Conservation (phyloP, 2,113 vertebrate species). For the Calyptomena viridis region DNA sequence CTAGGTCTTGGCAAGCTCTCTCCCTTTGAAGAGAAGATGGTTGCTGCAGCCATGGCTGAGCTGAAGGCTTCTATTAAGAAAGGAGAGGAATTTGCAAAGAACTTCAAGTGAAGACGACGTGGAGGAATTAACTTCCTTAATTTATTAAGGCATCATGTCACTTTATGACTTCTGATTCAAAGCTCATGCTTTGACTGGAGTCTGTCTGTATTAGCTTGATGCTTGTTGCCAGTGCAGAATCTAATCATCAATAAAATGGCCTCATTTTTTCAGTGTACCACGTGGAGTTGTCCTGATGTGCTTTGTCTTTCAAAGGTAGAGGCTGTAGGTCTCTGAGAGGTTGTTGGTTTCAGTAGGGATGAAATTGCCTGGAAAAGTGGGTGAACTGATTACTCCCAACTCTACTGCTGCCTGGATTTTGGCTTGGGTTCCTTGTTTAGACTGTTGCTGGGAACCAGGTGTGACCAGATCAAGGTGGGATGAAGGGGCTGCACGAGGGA, state of each 20-base stretch:
- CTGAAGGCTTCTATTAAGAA: slow-evolving; percentile 97
- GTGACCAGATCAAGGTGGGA: background rate
- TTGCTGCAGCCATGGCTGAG: slow-evolving; percentile 84
- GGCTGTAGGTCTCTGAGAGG: background rate
- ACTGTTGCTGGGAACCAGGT: background rate
- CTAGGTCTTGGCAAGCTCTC: slow-evolving; percentile 90
- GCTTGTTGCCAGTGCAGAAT: background rate
- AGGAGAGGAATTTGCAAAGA: slow-evolving; percentile 93
- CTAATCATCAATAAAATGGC: slow-evolving; percentile 61
- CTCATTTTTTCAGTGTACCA: slow-evolving; percentile 60
- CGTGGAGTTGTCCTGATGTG: background rate
- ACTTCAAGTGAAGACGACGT: slow-evolving; percentile 81
- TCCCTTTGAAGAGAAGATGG: slow-evolving; percentile 93
- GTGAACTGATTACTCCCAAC: background rate
- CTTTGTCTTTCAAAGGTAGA: background rate
- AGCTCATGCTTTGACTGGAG: slow-evolving; percentile 8
- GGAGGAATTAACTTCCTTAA: slow-evolving; percentile 60
- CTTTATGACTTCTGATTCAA: slow-evolving; percentile 26
- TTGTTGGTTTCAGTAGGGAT: background rate
- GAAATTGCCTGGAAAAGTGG: background rate
- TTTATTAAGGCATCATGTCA: slow-evolving; percentile 76
- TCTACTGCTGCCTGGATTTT: background rate
- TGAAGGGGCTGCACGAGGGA: background rate
- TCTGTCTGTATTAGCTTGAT: slow-evolving; percentile 2
- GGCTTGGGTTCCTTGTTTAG: background rate